Evolutionary conservation across 2,797 vertebrate species (phyloP), one percentile per base, ranked within the genome.

Genomic region (Sebastes minor): DNA sequence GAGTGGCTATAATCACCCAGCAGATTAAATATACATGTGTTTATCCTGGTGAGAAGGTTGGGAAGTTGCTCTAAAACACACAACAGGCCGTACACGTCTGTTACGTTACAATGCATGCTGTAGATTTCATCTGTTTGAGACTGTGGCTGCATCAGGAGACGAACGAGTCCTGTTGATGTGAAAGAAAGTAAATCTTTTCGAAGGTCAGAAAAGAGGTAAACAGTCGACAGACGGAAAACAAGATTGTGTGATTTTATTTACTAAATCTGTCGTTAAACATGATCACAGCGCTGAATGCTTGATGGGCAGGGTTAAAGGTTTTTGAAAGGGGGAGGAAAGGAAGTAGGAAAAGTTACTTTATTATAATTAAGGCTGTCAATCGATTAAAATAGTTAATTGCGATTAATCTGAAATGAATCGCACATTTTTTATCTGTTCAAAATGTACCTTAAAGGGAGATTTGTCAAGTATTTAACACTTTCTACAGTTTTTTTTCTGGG

Each of bases 21-120:
- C 8, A 80, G 82, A 90, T 89, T 80, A 82, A 93, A 90, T 79
- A 88, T 89, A 78, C 73, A 84, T 83, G 84, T 82, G 85, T 92
- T 91, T 81, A 74, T 90, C 59, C 85, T 78, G 83, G 68, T 81
- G 87, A 78, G 83, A 70, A 69, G 13, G 77, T 35, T 42, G 64
- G 57, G 59, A 14, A 22, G 9, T 32, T 32, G 4, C 28, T 83
- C n/a, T 33, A 13, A 62, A 78, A 82, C 1, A 57, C 42, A 63
- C 57, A 25, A 27, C 16, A 64, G 22, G 35, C 28, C 12, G 33
- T 1, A 25, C 11, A 4, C 5, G 56, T 49, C 16, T 18, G 8
- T 65, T 32, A 20, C 42, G 20, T 4, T 5, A 18, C 38, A 23
- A 8, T 30, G 1, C 3, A 8, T 13, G 59, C 66, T 30, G 62